phyloP scores from a whole-genome alignment of 1,140 invertebrate genomes.

The Fopius arisanus region DNA sequence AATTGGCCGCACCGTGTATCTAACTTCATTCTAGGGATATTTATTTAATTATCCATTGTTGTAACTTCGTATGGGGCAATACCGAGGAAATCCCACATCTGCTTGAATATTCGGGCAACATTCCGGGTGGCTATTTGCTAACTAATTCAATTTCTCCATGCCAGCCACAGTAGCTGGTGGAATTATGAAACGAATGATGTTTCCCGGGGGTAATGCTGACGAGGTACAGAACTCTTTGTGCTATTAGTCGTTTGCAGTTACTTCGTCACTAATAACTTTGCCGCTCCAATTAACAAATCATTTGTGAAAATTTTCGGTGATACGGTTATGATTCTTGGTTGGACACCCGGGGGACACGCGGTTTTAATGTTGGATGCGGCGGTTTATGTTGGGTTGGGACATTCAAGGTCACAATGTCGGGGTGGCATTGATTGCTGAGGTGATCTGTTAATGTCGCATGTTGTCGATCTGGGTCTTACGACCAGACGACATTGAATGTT shows the following conservation, averaged over 20 bases:
- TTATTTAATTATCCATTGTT: not conserved
- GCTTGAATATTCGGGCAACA: not conserved
- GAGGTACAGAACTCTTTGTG: not conserved
- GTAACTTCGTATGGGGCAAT: not conserved
- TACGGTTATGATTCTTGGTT: too few relatives aligned
- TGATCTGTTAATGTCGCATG: too few relatives aligned
- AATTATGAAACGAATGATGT: slow-evolving; percentile 5
- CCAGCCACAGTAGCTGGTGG: not conserved
- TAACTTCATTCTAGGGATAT: not conserved
- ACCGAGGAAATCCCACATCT: not conserved
- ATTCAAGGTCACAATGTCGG: too few relatives aligned
- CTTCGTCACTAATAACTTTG: not conserved
- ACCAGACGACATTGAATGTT: too few relatives aligned
- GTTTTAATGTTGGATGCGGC: too few relatives aligned
- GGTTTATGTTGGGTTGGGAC: too few relatives aligned
- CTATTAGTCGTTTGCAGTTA: not conserved
- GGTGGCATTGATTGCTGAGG: too few relatives aligned
- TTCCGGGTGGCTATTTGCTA: not conserved
- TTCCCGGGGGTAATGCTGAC: not conserved
- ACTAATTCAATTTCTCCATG: not conserved
- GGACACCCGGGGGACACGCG: too few relatives aligned
- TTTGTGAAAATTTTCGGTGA: too few relatives aligned
- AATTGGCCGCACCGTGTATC: not conserved
- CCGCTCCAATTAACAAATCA: too few relatives aligned
- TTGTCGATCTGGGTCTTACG: too few relatives aligned